Evolutionary conservation across 2,797 vertebrate species (phyloP), one percentile per base, ranked within the genome.

Genomic region (Takifugu ocellatus): DNA sequence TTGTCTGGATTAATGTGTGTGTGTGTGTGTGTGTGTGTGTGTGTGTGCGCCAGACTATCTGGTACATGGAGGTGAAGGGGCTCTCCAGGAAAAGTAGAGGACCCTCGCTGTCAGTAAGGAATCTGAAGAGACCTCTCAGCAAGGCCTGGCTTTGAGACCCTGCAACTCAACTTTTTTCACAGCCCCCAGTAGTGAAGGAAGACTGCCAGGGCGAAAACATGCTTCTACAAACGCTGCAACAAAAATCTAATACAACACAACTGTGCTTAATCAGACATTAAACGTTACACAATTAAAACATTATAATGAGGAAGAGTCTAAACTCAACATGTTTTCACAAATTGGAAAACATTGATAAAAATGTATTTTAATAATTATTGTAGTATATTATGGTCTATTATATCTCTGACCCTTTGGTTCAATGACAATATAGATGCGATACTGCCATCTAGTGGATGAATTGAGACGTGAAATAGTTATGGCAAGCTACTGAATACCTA

Each of bases 71-170:
- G 69, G 77, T 88, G 85, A 90, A 91, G 84, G 85, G 83, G 81
- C 85, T 85, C 90, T 91, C 75, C 76, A 89, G 71, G 74, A 64
- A 75, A 68, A 69, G 71, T 90, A 84, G 84, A 91, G 89, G 83
- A 87, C 88, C 86, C 90, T 92, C 76, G 79, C 90, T 91, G 91
- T 91, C 89, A 91, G 82, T 84, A 84, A 85, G 83, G 87, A 92
- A 92, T 92, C 85, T 91, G 85, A 83, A 91, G 91, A 89, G 89
- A 91, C 87, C 89, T 82, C 85, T 83, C 87, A 84, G 75, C 67
- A 82, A 69, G 69, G 60, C 56, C 59, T 61, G 60, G 65, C 17
- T 67, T 56, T 82, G 76, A 87, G 78, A 86, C 62, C 78, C 65
- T 39, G 71, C 54, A 54, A 68, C 58, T 68, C 59, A 36, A 14